A percentile compares a stretch with the other conserved stretches of the same genome.
Conservation (phyloP, 2,888 invertebrate genomes). For the Onthophagus sagittarius region DNA sequence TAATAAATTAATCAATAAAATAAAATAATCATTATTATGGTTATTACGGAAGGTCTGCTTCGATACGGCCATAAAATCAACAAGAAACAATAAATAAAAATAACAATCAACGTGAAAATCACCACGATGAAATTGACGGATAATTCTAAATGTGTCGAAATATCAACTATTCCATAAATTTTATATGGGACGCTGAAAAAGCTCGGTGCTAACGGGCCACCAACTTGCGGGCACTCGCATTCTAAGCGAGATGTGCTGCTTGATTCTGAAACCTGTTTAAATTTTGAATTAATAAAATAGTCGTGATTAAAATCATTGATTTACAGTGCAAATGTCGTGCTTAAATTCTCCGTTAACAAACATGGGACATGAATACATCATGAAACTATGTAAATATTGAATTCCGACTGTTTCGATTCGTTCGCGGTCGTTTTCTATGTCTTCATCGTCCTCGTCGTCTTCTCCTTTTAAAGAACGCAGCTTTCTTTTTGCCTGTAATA, state of each 20-base stretch:
- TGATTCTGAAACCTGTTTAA: not conserved
- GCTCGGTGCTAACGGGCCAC: not conserved
- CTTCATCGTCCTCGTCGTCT: not conserved
- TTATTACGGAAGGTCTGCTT: not conserved
- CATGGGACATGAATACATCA: not conserved
- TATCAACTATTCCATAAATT: conserved; percentile 7
- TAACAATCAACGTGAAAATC: not conserved
- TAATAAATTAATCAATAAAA: too few relatives aligned
- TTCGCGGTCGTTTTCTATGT: not conserved
- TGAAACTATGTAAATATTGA: not conserved
- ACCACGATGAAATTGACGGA: not conserved
- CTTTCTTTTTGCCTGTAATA: not conserved
- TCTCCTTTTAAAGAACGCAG: not conserved
- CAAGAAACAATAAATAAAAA: conserved; percentile 2
- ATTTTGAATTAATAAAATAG: not conserved
- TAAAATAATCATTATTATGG: not conserved
- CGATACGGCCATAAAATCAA: conserved; percentile 1
- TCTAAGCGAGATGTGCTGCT: not conserved
- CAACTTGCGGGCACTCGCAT: not conserved
- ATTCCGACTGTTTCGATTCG: not conserved
- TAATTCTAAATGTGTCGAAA: not conserved
- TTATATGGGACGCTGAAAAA: not conserved
- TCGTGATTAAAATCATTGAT: not conserved
- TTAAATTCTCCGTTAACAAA: not conserved
- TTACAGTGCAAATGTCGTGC: not conserved